phyloP scores from a whole-genome alignment of 2,888 invertebrate genomes.

The Graphium colonna region DNA sequence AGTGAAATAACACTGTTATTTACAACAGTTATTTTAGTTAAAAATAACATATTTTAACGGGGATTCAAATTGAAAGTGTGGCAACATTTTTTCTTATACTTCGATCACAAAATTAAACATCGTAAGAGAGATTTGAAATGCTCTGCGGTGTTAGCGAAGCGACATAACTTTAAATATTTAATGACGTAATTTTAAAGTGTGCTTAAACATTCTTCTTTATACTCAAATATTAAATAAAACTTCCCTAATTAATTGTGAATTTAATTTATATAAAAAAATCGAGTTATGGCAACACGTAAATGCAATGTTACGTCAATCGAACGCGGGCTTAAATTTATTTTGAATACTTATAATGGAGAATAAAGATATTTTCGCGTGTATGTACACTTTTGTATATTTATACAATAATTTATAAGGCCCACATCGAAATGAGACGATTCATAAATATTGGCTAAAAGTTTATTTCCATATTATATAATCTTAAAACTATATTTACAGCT shows the following conservation, averaged over 20 bases:
- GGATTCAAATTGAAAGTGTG: no score
- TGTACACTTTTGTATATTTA: neutral
- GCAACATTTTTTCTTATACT: no score
- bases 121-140: no score
- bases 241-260: neutral
- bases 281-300: slow-evolving; percentile 40
- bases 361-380: slow-evolving; percentile 2
- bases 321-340: slow-evolving; percentile 1
- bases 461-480: neutral
- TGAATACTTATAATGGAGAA: neutral
- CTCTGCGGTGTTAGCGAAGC: no score
- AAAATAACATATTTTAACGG: no score
- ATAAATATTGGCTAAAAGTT: neutral
- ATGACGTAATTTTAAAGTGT: no score
- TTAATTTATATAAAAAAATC: slow-evolving; percentile 14
- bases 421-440: neutral
- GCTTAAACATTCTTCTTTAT: no score
- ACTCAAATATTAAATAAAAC: neutral
- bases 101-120: no score
- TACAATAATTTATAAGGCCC: slow-evolving; percentile 11
- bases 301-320: slow-evolving; percentile 32
- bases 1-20: neutral
- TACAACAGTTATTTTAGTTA: no score
- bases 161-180: no score
- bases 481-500: slow-evolving; percentile 20